Evolutionary conservation across 1,140 invertebrate species (phyloP), one percentile per base, ranked within the genome.

Genomic region (Heliconius melpomene): DNA sequence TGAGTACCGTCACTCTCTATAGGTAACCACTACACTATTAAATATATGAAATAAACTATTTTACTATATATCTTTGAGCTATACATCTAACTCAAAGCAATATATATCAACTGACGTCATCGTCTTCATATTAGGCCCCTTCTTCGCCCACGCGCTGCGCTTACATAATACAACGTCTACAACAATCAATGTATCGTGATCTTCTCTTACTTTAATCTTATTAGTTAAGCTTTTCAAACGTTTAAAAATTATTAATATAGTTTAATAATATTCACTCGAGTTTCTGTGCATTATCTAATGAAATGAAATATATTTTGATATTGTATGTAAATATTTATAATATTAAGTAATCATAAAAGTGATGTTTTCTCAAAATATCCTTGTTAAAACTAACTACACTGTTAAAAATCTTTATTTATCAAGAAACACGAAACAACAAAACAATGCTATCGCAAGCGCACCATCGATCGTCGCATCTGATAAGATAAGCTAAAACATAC

Each of bases 401-500:
- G 18, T 52, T 7, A 52, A 52, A 57, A 57, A 23, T 23, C 20
- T 66, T 13, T 16, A 66, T 66, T 13, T 16, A 29, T 66, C 23
- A 29, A 66, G 26, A 66, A 16, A 26, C 23, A 29, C 60, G 23
- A 66, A 29, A 29, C 60, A 66, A 3, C 9, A 29, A 66, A 66
- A 23, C 23, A 26, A 23, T 18, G 11, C 16, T 66, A 29, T 66
- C 60, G 13, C 57, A 66, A 66, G 5, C 60, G 60, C 60, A 29
- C 7, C 29, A 66, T 66, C 23, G 0, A 66, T 66, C 23, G 0
- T 18, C 11, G 2, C 2, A 29, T 66, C 60, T 23, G 26, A 66
- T 66, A 66, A 66, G 60, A 66, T 66, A 66, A 29, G 60, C 60
- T 66, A 66, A 29, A 66, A 66, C 60, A 29, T 29, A 66, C 60